phyloP scores from a whole-genome alignment of 2,113 vertebrate genomes.

The Triplophysa tibetana region DNA sequence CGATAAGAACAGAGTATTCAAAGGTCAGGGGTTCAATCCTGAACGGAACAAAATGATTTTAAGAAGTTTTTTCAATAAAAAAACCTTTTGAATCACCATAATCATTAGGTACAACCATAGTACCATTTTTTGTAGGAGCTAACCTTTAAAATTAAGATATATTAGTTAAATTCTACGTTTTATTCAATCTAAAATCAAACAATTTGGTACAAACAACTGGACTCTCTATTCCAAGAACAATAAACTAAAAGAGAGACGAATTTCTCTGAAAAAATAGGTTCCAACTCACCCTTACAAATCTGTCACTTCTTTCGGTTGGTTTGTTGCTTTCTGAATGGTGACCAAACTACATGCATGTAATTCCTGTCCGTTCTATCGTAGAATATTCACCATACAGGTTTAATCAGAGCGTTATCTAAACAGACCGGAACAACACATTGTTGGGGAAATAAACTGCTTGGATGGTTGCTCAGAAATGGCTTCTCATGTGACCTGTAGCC shows the following conservation, averaged over 20 bases:
- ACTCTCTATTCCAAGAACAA: background rate
- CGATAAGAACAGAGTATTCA: too few relatives aligned
- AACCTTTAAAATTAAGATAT: too few relatives aligned
- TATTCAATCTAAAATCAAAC: background rate
- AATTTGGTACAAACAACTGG: too few relatives aligned
- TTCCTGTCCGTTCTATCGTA: background rate
- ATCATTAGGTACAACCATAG: too few relatives aligned
- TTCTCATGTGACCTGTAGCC: slow-evolving; percentile 50
- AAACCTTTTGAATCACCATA: too few relatives aligned
- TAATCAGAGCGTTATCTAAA: background rate
- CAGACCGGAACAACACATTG: background rate
- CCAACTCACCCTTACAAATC: slow-evolving; percentile 7
- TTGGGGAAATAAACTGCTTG: background rate
- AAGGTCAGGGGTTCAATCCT: too few relatives aligned
- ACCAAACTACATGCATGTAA: background rate
- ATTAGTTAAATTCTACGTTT: too few relatives aligned
- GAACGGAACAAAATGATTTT: too few relatives aligned
- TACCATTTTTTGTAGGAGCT: too few relatives aligned
- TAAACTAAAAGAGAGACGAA: background rate
- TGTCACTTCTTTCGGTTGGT: background rate
- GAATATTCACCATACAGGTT: background rate
- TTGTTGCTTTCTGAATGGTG: background rate
- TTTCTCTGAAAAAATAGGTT: background rate
- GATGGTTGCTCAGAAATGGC: slow-evolving; percentile 4
- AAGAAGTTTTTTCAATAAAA: too few relatives aligned